These are phyloP conservation scores for Trachelus iudaicus DNA, from an alignment of 2,888 invertebrate genomes.

Conservation along the genomic window DNA sequence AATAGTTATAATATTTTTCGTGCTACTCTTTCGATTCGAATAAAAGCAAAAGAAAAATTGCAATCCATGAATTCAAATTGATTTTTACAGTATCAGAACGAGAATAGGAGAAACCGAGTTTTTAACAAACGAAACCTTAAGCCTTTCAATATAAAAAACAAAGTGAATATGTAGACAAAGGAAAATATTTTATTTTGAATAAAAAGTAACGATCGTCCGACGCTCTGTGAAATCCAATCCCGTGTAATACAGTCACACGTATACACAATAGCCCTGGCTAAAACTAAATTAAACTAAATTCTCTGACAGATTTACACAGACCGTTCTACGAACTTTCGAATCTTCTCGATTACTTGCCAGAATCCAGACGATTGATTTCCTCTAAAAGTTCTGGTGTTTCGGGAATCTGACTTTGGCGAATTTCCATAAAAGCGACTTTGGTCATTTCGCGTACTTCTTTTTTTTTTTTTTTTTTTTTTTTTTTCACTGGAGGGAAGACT, in stretches of 20 bases:
- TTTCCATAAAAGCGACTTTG: neutral
- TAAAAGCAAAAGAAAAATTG: neutral
- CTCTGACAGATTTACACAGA: neutral
- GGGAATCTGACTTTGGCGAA: neutral
- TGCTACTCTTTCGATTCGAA: neutral
- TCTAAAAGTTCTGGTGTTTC: neutral
- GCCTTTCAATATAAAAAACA: neutral
- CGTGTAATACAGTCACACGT: neutral
- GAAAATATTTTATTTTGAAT: neutral
- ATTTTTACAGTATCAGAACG: no score
- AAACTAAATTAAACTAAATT: neutral
- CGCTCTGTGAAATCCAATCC: neutral
- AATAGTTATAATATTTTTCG: neutral
- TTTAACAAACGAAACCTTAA: neutral
- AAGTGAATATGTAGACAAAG: neutral
- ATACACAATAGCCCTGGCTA: neutral
- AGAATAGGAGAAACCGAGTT: neutral
- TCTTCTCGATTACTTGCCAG: neutral
- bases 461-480: no score
- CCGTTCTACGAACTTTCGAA: neutral
- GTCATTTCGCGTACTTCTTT: neutral
- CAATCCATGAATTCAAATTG: neutral
- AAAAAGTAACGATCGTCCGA: neutral
- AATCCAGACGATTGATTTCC: neutral
- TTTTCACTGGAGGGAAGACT: neutral